These are phyloP conservation scores for Drosophila pseudoobscura DNA, from an alignment of 1,140 invertebrate genomes.

Conservation along the genomic window DNA sequence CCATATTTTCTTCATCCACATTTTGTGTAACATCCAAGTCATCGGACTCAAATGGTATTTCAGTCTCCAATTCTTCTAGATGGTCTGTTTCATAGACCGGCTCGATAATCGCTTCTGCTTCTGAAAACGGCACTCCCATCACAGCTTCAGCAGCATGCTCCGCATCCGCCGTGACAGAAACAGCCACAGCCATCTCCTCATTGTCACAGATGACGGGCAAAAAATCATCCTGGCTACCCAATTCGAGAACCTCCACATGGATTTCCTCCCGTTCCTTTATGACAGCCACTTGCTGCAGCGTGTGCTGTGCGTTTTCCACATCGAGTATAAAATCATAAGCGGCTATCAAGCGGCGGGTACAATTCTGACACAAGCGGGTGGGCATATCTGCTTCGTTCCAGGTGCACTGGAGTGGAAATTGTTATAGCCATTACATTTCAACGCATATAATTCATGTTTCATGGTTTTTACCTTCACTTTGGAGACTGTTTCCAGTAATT, in stretches of 20 bases:
- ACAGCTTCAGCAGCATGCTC: background rate
- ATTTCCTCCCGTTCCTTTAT: conserved; percentile 1
- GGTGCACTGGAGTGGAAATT: conserved; percentile 6
- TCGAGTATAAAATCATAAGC: conserved; percentile 69
- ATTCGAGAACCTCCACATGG: conserved; percentile 10
- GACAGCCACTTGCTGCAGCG: conserved; percentile 26
- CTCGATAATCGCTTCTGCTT: background rate
- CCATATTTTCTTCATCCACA: background rate
- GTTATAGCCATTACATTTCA: background rate
- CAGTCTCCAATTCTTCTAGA: background rate
- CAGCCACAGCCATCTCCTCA: background rate
- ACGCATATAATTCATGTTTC: background rate
- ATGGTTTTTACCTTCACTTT: conserved; percentile 51
- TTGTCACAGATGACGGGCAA: background rate
- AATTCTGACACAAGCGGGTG: conserved; percentile 56
- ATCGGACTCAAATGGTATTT: background rate
- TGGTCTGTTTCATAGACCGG: background rate
- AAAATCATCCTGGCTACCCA: conserved; percentile 1
- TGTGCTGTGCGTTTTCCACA: conserved; percentile 57
- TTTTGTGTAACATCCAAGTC: too few species aligned
- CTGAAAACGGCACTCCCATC: background rate
- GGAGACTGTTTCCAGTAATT: conserved; percentile 55
- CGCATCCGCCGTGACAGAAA: background rate
- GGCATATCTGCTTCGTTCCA: conserved; percentile 51
- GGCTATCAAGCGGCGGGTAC: conserved; percentile 52